phyloP scores from a whole-genome alignment of 2,797 vertebrate species.

The Xiphorhynchus erythropygius region DNA sequence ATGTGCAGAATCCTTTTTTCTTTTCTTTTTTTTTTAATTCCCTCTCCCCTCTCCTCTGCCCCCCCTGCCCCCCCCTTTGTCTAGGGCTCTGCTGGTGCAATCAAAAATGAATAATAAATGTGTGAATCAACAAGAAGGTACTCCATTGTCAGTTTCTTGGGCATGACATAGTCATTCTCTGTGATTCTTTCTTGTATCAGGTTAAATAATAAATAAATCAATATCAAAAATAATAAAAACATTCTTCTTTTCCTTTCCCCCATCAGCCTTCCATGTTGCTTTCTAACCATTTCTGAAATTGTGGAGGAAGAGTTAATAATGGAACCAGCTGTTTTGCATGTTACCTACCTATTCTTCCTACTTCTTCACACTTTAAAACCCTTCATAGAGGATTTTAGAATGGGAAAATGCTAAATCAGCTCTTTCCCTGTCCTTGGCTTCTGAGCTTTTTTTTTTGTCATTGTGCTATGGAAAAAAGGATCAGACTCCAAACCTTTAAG shows the following conservation, averaged over 20 bases:
- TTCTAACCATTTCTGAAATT: not conserved
- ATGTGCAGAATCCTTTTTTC: not conserved
- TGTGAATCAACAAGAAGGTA: not conserved
- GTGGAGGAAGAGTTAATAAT: slow-evolving; percentile 44
- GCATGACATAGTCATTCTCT: not conserved
- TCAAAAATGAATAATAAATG: not conserved
- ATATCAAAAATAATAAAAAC: not conserved
- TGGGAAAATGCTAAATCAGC: slow-evolving; percentile 59
- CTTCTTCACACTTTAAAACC: slow-evolving; percentile 38
- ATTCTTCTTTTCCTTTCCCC: not conserved
- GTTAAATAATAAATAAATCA: not conserved
- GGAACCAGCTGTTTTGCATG: not conserved
- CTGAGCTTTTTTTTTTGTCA: slow-evolving; percentile 18
- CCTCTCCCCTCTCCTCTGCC: no score
- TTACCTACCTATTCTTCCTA: slow-evolving; percentile 40
- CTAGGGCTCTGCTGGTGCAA: not conserved
- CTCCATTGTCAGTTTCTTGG: not conserved
- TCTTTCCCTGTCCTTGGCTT: slow-evolving; percentile 56
- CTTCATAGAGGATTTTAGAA: slow-evolving; percentile 64
- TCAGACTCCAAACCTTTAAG: slow-evolving; percentile 65
- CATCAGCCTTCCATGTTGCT: not conserved
- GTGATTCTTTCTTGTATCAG: not conserved
- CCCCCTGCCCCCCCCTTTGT: fast-evolving
- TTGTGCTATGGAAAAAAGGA: slow-evolving; percentile 61
- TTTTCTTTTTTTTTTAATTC: no score